phyloP scores from a whole-genome alignment of 2,113 vertebrate genomes.

The Embiotoca jacksoni region DNA sequence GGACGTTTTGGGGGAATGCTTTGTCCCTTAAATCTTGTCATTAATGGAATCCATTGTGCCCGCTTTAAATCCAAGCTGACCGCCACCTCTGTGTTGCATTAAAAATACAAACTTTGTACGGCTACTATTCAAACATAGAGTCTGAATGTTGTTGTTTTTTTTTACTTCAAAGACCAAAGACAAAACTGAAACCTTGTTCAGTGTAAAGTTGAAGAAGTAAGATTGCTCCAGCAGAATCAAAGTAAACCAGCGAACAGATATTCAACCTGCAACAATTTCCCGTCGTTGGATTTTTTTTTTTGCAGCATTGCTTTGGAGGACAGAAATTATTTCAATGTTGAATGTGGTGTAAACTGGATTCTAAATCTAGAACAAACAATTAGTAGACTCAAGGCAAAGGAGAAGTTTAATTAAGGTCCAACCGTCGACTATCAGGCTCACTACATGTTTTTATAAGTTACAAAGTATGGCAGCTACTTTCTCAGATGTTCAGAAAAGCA shows the following conservation, averaged over 20 bases:
- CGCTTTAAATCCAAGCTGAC: neutral
- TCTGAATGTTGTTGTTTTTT: neutral
- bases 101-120: slow-evolving; percentile 19
- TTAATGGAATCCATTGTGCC: neutral
- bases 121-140: neutral
- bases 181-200: neutral
- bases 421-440: neutral
- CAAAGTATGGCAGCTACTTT: slow-evolving; percentile 32
- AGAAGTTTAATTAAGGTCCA: slow-evolving; percentile 27
- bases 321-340: neutral
- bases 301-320: neutral
- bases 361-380: slow-evolving; percentile 16
- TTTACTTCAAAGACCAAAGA: slow-evolving; percentile 6
- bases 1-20: neutral
- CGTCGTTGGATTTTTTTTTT: neutral
- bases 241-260: slow-evolving; percentile 10
- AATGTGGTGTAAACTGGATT: neutral
- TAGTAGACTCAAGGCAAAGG: slow-evolving; percentile 25
- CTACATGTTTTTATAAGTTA: slow-evolving; percentile 31
- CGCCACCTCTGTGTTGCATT: neutral
- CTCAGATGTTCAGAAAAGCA: slow-evolving; percentile 35
- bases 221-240: neutral
- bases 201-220: slow-evolving; percentile 16
- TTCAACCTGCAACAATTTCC: neutral
- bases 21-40: neutral